A percentile compares a stretch with the other conserved stretches of the same genome.
Conservation (phyloP, 2,888 invertebrate species). For the Lycaena phlaeas region DNA sequence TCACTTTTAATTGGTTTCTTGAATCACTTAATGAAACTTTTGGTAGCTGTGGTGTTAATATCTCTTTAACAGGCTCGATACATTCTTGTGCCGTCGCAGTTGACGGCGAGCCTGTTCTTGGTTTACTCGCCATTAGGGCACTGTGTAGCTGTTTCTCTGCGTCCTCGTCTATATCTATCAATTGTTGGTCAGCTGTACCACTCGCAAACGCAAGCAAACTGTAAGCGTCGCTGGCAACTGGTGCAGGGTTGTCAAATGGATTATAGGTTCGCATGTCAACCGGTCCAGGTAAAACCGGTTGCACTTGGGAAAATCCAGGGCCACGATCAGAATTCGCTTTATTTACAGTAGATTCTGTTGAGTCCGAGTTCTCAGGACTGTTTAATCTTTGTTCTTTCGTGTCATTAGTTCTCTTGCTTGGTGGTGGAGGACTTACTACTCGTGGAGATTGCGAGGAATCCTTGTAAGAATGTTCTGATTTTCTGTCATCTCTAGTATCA, state of each 20-base stretch:
- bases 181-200: constrained; percentile 78
- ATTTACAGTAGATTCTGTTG: constrained; percentile 30
- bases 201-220: constrained; percentile 78
- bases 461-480: constrained; percentile 67
- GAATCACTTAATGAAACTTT: constrained; percentile 86
- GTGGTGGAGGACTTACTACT: constrained; percentile 63
- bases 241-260: constrained; percentile 71
- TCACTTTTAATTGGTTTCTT: constrained; percentile 89
- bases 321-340: constrained; percentile 29
- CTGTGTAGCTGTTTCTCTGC: constrained; percentile 83
- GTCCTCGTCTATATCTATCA: constrained; percentile 84
- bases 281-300: constrained; percentile 86
- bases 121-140: constrained; percentile 74
- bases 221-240: constrained; percentile 73
- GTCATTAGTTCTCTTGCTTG: constrained; percentile 31
- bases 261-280: constrained; percentile 93
- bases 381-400: constrained; percentile 17
- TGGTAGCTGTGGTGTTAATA: constrained; percentile 49
- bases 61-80: constrained; percentile 35
- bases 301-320: constrained; percentile 68
- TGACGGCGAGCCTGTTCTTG: constrained; percentile 37
- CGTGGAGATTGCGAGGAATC: constrained; percentile 74
- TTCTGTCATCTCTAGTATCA: constrained; percentile 76
- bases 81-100: constrained; percentile 25
- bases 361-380: constrained; percentile 45